Evolutionary conservation across 2,888 invertebrate species (phyloP).

Genomic region (Artemia sinica): DNA sequence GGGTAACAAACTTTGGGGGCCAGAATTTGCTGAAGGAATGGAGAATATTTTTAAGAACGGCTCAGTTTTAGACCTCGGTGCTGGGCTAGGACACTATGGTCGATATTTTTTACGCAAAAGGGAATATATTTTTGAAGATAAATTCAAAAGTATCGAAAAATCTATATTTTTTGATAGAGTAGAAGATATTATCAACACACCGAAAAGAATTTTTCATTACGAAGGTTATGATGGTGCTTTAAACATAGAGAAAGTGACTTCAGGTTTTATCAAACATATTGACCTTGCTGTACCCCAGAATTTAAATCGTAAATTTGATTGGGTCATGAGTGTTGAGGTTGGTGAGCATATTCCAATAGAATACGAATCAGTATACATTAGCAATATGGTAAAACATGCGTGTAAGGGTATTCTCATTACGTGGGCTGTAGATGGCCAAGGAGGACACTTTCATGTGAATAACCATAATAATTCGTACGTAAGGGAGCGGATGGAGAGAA

Average conservation of each 20-base stretch:
- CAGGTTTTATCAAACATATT: conserved; percentile 13
- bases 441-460: conserved; percentile 12
- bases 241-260: conserved; percentile 17
- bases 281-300: conserved; percentile 16
- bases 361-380: conserved; percentile 23
- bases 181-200: neutral
- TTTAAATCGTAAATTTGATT: conserved; percentile 22
- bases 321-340: conserved; percentile 26
- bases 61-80: conserved; percentile 18
- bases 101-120: conserved; percentile 16
- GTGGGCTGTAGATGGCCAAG: conserved; percentile 22
- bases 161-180: neutral
- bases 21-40: conserved; percentile 1
- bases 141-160: neutral
- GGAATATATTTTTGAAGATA: neutral
- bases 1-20: neutral
- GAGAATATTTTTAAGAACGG: conserved; percentile 5
- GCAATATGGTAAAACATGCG: conserved; percentile 24
- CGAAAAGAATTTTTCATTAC: conserved; percentile 6
- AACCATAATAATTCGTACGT: neutral
- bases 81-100: conserved; percentile 20
- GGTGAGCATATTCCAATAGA: conserved; percentile 25
- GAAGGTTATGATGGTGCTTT: conserved; percentile 10
- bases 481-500: neutral
- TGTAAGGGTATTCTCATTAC: conserved; percentile 23